Base-by-base conservation (phyloP, 2,888 invertebrate genomes). In the Cinara cedri region DNA sequence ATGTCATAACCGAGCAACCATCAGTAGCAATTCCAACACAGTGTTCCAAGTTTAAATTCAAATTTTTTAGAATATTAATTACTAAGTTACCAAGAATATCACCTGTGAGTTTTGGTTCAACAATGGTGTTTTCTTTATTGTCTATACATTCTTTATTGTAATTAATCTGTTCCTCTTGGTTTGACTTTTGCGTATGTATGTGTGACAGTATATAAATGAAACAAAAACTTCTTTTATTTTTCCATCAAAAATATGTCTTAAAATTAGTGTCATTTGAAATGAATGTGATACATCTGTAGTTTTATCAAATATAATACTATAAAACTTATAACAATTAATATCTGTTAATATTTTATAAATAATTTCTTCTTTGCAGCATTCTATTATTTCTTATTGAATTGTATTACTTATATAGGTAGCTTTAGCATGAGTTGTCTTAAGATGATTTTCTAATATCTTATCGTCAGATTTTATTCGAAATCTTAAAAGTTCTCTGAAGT, bases 321-420 rank as follows among this genome's bases (percentile, higher is more conserved):
- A 57, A 21, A 24, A 57, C 57, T n/a, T 54, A 54, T 54, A n/a
- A 54, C n/a, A 54, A n/a, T 54, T 54, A 57, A 57, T 57, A 55
- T 55, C 21, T 19, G 55, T 55, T 55, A 55, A 55, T 55, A 55
- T 55, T 55, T 55, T 55, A 21, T 19, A 21, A 21, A 55, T 21
- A 21, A 55, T 55, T n/a, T 54, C 54, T 54, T 54, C 54, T 54
- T 54, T 54, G 19, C 54, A 54, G 19, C 54, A 54, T 54, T n/a
- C 54, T 54, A 54, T 54, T 54, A 54, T 54, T 54, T 54, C 19
- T 54, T n/a, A n/a, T 54, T 54, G 55, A 55, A 55, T 21, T 55
- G 55, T 21, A 55, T 55, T 55, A 21, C 11, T 55, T 55, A 55
- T 55, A 55, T 55, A 55, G 21, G 55, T 55, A 21, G 55, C 21